These are phyloP conservation scores for Cyprinodon brontotheroides DNA, from an alignment of 2,113 vertebrate genomes.

Conservation along the genomic window DNA sequence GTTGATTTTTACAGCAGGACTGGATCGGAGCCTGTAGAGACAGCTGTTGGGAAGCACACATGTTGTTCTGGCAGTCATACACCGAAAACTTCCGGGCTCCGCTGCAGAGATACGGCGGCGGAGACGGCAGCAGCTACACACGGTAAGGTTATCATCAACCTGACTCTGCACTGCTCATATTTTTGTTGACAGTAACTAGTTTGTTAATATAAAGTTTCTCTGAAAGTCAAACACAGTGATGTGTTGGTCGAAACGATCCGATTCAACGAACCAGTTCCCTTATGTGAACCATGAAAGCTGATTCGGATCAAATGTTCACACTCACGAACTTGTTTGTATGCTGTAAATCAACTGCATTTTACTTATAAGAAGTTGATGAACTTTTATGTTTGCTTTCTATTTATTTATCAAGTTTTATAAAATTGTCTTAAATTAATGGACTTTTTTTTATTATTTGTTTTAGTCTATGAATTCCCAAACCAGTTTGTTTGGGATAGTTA, in stretches of 20 bases:
- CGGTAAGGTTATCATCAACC: conserved; percentile 58
- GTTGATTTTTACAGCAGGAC: no score
- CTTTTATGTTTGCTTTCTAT: background rate
- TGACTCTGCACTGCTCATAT: background rate
- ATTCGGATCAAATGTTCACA: background rate
- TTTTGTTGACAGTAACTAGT: conserved; percentile 24
- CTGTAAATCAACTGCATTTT: no score
- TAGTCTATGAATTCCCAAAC: no score
- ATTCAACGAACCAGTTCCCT: background rate
- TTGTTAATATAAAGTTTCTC: conserved; percentile 30
- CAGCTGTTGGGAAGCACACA: conserved; percentile 60
- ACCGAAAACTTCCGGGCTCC: conserved; percentile 76
- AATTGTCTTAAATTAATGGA: no score
- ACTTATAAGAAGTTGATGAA: no score
- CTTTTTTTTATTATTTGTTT: no score
- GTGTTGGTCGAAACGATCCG: background rate
- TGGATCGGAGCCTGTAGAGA: background rate
- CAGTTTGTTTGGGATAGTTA: no score
- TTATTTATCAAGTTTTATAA: background rate
- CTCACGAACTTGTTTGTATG: no score
- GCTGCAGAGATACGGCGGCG: conserved; percentile 52
- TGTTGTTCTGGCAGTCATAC: conserved; percentile 84
- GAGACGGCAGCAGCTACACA: conserved; percentile 50
- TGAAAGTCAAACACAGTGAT: conserved; percentile 11
- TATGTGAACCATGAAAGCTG: background rate